Base-by-base conservation (phyloP, 1,140 invertebrate genomes). In the Polypedilum pembai region DNA sequence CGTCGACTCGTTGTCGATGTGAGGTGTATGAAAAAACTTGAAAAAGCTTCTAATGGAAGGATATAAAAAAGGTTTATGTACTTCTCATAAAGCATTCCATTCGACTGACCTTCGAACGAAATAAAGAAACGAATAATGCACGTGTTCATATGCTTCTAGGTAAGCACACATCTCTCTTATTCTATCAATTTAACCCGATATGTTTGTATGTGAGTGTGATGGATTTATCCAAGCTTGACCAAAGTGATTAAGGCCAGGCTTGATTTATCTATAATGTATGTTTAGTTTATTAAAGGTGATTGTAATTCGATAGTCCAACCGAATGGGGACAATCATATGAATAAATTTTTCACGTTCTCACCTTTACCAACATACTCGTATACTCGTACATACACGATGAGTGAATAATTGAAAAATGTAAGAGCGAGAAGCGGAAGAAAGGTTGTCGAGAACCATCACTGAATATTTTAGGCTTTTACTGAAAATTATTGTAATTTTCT, bases 1-100 rank as follows among this genome's bases (percentile, higher is more conserved):
- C 45, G 45, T 56, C 45, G n/a, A 12, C 12, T n/a, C n/a, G n/a
- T n/a, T 56, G 45, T 56, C n/a, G 45, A 56, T 56, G 12, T 56
- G 12, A n/a, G 45, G 7, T 56, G 45, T 12, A 15, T 4, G 7
- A 12, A 56, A n/a, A 56, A 56, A 56, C 12, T 56, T 56, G 45
- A 56, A 56, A 56, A 56, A 56, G 45, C 45, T 56, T 56, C 15
- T 56, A 56, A n/a, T 4, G n/a, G 45, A 12, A n/a, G 4, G 10
- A 56, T 56, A 56, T 56, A 56, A 15, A 56, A 45, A 56, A 56
- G 45, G 45, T 56, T 56, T 56, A 56, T 56, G 12, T n/a, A 56
- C 12, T 56, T 56, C 45, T 12, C 45, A 56, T 33, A 33, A 33
- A 56, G 4, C 45, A 56, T 56, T 56, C n/a, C 1, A 33, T 33